Evolutionary conservation across 2,113 vertebrate genomes (phyloP).

Genomic region (Dunckerocampus dactyliophorus): DNA sequence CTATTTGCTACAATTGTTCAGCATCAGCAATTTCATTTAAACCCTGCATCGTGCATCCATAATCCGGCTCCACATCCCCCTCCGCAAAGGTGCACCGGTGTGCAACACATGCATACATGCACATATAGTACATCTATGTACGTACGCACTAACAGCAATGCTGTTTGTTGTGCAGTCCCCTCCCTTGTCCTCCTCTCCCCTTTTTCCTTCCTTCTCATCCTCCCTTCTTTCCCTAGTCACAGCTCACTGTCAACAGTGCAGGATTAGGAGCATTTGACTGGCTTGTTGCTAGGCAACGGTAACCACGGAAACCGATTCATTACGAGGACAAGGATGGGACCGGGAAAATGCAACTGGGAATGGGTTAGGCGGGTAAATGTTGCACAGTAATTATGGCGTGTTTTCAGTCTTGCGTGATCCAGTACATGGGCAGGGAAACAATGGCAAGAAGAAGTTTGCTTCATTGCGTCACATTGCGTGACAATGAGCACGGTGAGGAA

Average conservation of each 20-base stretch:
- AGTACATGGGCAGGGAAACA: slow-evolving; percentile 25
- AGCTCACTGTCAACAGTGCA: slow-evolving; percentile 76
- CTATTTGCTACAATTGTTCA: slow-evolving; percentile 36
- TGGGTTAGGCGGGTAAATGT: slow-evolving; percentile 60
- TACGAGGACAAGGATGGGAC: slow-evolving; percentile 74
- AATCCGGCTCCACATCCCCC: background rate
- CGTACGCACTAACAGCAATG: slow-evolving; percentile 32
- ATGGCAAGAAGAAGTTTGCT: background rate
- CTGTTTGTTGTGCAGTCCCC: slow-evolving; percentile 38
- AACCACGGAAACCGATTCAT: slow-evolving; percentile 69
- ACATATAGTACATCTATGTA: slow-evolving; percentile 31
- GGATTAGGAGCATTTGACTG: slow-evolving; percentile 79
- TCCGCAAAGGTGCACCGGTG: background rate
- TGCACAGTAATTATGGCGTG: slow-evolving; percentile 59
- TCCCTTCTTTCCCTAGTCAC: slow-evolving; percentile 63
- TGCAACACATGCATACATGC: slow-evolving; percentile 20
- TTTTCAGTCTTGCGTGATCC: slow-evolving; percentile 36
- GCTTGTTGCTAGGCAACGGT: slow-evolving; percentile 77
- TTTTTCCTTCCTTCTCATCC: slow-evolving; percentile 39
- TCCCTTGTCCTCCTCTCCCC: slow-evolving; percentile 6
- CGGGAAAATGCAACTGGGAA: slow-evolving; percentile 66
- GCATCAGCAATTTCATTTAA: slow-evolving; percentile 24
- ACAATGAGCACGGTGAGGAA: too few species aligned
- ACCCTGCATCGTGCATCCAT: slow-evolving; percentile 6
- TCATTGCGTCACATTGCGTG: background rate